Evolutionary conservation across 2,888 invertebrate species (phyloP), one percentile per base, ranked within the genome.

Genomic region (Stenolophus ochropezus): DNA sequence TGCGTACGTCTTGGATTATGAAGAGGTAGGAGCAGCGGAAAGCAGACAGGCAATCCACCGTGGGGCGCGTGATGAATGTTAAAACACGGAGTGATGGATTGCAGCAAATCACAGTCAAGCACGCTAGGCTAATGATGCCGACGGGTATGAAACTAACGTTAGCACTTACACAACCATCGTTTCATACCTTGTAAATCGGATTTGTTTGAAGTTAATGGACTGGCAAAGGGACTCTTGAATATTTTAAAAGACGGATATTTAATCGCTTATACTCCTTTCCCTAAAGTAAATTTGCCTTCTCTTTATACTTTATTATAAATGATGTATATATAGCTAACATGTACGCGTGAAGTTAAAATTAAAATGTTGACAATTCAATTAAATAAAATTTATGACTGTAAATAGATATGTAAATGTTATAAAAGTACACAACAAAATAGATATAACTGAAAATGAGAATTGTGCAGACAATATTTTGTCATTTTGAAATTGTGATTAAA

Each of bases 21-120:
- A 42, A 42, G 33, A 6, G 33, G 33, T 42, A 42, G 33, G 8
- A 11, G 8, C 4, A 11, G 11, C 2, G 33, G 33, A 42, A 42
- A 2, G 8, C 14, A 25, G 3, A 25, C 61, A 25, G 61, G 5
- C 23, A 25, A 23, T 21, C n/a, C 25, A 61, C 2, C 61, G 14
- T n/a, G 21, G 23, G 11, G 20, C 56, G 21, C 25, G 75, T 53
- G 53, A 75, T 75, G 75, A 75, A 51, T 75, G 75, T 75, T 75
- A 75, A 74, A 51, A 25, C 49, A 21, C n/a, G 75, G 11, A 14
- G 53, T 75, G 75, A 75, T 75, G 75, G 53, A 75, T 75, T 25
- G 27, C 75, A 75, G 21, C 6, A 25, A 23, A 75, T 53, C 53
- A 75, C 53, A 75, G 11, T 75, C 53, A 75, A 75, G 21, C 27